phyloP scores from a whole-genome alignment of 2,113 vertebrate species.

The Rhadina sibilatrix region DNA sequence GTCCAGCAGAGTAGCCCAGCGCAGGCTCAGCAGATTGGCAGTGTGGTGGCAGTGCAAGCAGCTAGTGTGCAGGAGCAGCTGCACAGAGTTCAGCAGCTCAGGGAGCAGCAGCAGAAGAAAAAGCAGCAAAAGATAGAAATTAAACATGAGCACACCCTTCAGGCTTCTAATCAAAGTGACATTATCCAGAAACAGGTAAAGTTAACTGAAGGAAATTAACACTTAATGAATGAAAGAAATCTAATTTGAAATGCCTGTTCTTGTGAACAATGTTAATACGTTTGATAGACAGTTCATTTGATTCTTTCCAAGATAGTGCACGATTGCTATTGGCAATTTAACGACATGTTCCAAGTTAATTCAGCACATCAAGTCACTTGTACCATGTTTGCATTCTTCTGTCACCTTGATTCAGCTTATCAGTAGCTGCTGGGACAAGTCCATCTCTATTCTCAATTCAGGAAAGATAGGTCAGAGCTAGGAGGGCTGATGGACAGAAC shows the following conservation, averaged over 20 bases:
- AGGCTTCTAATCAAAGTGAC: slow-evolving; percentile 87
- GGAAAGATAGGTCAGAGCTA: slow-evolving; percentile 6
- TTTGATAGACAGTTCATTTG: slow-evolving; percentile 43
- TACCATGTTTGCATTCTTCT: slow-evolving; percentile 1
- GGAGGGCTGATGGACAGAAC: slow-evolving; percentile 14
- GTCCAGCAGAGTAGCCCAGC: slow-evolving; percentile 81
- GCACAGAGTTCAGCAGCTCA: slow-evolving; percentile 91
- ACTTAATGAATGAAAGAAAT: slow-evolving; percentile 15
- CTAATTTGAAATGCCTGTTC: slow-evolving; percentile 64
- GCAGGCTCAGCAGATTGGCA: slow-evolving; percentile 89
- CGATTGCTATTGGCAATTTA: not conserved
- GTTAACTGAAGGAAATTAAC: slow-evolving; percentile 56
- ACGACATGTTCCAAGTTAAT: not conserved
- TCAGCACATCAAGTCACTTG: not conserved
- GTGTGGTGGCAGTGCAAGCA: slow-evolving; percentile 91
- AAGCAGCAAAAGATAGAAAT: slow-evolving; percentile 89
- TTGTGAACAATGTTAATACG: slow-evolving; percentile 64
- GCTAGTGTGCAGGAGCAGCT: slow-evolving; percentile 92
- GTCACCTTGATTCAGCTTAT: not conserved
- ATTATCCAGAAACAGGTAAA: slow-evolving; percentile 93
- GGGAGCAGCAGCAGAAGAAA: slow-evolving; percentile 92
- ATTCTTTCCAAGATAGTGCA: not conserved
- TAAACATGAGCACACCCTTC: slow-evolving; percentile 88
- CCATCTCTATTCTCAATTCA: not conserved
- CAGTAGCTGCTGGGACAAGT: slow-evolving; percentile 17